Conservation (phyloP, 2,113 vertebrate genomes). For the Propithecus coquereli region DNA sequence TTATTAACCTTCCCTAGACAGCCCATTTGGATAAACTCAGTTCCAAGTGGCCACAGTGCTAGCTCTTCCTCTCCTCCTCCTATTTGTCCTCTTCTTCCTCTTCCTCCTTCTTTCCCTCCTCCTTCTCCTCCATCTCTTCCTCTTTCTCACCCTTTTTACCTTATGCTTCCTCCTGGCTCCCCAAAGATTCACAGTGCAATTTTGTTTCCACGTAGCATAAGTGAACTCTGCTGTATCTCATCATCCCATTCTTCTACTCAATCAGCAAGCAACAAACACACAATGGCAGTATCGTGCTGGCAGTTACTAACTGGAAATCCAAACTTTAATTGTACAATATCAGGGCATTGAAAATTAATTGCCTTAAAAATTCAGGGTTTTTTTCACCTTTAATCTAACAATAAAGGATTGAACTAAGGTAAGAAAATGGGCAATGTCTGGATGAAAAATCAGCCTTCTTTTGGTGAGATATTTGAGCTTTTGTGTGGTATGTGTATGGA, state of each 20-base stretch:
- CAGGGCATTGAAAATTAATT: not conserved
- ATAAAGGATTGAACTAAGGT: not conserved
- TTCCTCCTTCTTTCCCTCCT: not conserved
- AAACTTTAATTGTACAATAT: not conserved
- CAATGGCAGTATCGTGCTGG: too few species aligned
- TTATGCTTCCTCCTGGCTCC: not conserved
- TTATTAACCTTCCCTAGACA: not conserved
- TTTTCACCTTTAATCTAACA: not conserved
- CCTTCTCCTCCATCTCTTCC: too few species aligned
- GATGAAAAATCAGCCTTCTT: not conserved
- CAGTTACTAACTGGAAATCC: not conserved
- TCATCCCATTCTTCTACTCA: not conserved
- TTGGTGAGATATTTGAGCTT: not conserved
- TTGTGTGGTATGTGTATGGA: not conserved
- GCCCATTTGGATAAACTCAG: not conserved
- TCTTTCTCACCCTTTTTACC: not conserved
- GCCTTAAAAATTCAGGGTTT: not conserved
- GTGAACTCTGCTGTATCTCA: not conserved
- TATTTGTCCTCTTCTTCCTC: too few species aligned
- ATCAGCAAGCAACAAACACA: not conserved
- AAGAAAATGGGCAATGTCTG: not conserved
- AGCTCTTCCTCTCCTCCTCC: not conserved
- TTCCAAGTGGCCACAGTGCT: not conserved
- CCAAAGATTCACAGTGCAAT: not conserved
- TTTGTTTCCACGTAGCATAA: not conserved